phyloP scores from a whole-genome alignment of 2,797 vertebrate genomes.

The Sphenopsis melanotis region DNA sequence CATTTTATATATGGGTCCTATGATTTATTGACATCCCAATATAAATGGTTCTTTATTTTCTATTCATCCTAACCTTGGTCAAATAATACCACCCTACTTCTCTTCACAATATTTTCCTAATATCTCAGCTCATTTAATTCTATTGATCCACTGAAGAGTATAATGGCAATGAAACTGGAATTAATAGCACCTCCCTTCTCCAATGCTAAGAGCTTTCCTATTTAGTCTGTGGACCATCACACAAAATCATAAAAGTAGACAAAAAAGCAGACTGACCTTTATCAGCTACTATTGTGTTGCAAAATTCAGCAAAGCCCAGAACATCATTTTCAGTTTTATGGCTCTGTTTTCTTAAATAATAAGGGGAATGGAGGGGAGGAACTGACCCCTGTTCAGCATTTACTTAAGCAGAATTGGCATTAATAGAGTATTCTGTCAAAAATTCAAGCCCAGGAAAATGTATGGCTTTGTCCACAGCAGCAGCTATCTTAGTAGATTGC shows the following conservation, averaged over 20 bases:
- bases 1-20: slow-evolving; percentile 54
- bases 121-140: slow-evolving; percentile 79
- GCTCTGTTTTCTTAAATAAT: slow-evolving; percentile 78
- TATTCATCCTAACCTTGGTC: slow-evolving; percentile 72
- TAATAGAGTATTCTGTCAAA: slow-evolving; percentile 93
- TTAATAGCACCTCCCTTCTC: slow-evolving; percentile 72
- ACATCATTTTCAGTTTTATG: slow-evolving; percentile 76
- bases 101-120: slow-evolving; percentile 78
- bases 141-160: slow-evolving; percentile 78
- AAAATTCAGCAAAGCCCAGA: slow-evolving; percentile 73
- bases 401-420: slow-evolving; percentile 90
- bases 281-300: slow-evolving; percentile 65
- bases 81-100: slow-evolving; percentile 70
- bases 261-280: slow-evolving; percentile 74
- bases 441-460: slow-evolving; percentile 84
- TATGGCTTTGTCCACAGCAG: slow-evolving; percentile 94
- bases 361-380: slow-evolving; percentile 65
- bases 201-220: slow-evolving; percentile 70
- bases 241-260: slow-evolving; percentile 73
- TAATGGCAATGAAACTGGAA: slow-evolving; percentile 75
- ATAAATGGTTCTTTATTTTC: slow-evolving; percentile 71
- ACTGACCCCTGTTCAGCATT: slow-evolving; percentile 83
- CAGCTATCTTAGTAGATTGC: slow-evolving; percentile 92
- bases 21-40: slow-evolving; percentile 73
- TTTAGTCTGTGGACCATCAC: slow-evolving; percentile 73